Conservation (phyloP, 2,113 vertebrate species). For the Zosterops borbonicus region DNA sequence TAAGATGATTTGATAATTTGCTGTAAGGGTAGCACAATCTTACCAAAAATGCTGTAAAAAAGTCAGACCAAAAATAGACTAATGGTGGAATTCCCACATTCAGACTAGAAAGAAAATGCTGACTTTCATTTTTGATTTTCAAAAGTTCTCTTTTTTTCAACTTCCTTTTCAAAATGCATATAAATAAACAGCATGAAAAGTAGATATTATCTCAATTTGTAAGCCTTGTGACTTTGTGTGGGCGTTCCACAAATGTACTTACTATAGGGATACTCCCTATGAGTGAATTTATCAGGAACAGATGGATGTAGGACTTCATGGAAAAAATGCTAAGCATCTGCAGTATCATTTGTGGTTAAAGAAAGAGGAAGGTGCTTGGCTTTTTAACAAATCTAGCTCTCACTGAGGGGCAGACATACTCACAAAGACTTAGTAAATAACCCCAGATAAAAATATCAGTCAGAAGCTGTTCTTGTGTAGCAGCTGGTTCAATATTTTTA, state of each 20-base stretch:
- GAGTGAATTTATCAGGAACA: background rate
- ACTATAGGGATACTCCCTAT: background rate
- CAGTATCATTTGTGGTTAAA: background rate
- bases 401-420: background rate
- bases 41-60: background rate
- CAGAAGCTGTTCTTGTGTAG: background rate
- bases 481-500: background rate
- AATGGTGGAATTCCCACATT: conserved; percentile 3
- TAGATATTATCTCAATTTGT: background rate
- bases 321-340: background rate
- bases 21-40: background rate
- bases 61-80: background rate
- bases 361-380: background rate
- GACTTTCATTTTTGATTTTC: conserved; percentile 29
- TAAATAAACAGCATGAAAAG: background rate
- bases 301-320: background rate
- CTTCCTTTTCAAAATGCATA: background rate
- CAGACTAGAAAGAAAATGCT: background rate
- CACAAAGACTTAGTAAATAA: background rate
- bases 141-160: background rate
- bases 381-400: background rate
- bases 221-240: background rate
- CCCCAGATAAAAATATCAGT: background rate
- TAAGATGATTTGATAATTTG: background rate
- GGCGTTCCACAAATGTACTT: background rate